Evolutionary conservation across 2,797 vertebrate genomes (phyloP), one percentile per base, ranked within the genome.

Genomic region (Anas flavirostris): DNA sequence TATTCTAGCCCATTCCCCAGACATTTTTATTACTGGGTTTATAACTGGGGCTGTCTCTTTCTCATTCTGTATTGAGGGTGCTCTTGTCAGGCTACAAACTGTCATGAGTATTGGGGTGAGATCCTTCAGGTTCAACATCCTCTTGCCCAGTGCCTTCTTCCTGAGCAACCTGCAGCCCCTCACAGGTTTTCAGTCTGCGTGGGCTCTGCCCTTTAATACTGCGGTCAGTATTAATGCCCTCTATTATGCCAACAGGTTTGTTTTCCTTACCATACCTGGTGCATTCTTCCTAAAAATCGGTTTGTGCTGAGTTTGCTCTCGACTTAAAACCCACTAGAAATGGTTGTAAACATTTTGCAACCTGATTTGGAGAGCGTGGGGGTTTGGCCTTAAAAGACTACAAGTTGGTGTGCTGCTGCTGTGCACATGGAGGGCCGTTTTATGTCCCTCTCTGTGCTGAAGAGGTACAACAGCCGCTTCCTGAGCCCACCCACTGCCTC

Each of bases 31-130:
- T 2, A 4, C 19, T 39, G 68, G 56, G 16, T 74, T 88, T 82
- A 37, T 90, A 82, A 91, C 87, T 78, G 82, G 22, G 75, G 25
- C 48, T 77, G 68, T 80, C 75, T 77, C 41, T 56, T 62, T 96
- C 81, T 82, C 0, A 0, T 90, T 84, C 59, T 84, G n/a, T 85
- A n/a, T 64, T 67, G 56, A 74, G 43, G 9, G 14, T 90, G 50
- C 21, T 87, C 25, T 86, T 86, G 48, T 76, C 60, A 80, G 52
- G 48, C 84, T 19, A 29, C 10, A 12, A 48, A 74, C 44, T 93
- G 9, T 70, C 33, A 19, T 10, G 28, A 74, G 80, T 53, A 50
- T 2, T 56, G 60, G 50, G 11, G 15, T 44, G 63, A 88, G 48
- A 68, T 77, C 73, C 53, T n/a, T 90, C 83, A 77, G 16, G 9